Percentiles rank a stretch among this genome's conserved stretches.
These are phyloP conservation scores for Enteromius argenteus DNA, from an alignment of 2,797 vertebrate species.

Conservation along the genomic window DNA sequence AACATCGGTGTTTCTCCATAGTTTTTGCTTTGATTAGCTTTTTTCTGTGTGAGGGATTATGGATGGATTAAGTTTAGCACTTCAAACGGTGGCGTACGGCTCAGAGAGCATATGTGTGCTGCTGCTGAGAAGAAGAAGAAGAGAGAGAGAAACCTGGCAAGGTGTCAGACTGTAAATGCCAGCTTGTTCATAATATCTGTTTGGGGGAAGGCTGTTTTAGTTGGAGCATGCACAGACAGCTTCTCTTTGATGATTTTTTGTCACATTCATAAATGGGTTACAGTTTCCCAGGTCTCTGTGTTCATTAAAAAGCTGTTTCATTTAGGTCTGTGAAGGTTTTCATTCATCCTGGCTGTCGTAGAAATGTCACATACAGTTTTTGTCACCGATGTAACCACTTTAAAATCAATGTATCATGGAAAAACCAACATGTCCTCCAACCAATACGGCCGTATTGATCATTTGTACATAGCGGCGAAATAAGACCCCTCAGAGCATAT, in stretches of 20 bases:
- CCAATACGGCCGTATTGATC: no score
- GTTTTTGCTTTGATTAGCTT: slow-evolving; percentile 55
- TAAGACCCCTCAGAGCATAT: no score
- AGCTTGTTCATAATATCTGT: slow-evolving; percentile 55
- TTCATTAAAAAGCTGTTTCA: slow-evolving; percentile 16
- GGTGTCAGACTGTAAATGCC: slow-evolving; percentile 48
- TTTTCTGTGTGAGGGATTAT: slow-evolving; percentile 56
- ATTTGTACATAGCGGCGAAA: no score
- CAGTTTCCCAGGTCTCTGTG: background rate
- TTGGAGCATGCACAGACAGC: slow-evolving; percentile 27
- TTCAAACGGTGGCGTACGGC: slow-evolving; percentile 44
- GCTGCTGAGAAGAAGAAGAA: slow-evolving; percentile 21
- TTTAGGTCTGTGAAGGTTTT: background rate
- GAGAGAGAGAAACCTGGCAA: slow-evolving; percentile 45
- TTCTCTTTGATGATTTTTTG: slow-evolving; percentile 43
- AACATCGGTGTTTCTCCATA: slow-evolving; percentile 33
- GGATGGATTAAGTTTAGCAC: slow-evolving; percentile 58
- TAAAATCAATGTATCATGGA: background rate
- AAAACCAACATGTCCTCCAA: background rate
- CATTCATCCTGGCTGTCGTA: background rate
- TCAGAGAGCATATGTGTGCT: slow-evolving; percentile 51
- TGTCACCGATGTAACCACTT: background rate
- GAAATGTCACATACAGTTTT: slow-evolving; percentile 7
- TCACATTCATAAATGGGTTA: slow-evolving; percentile 4
- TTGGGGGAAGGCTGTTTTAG: slow-evolving; percentile 24